Percentiles rank a stretch among this genome's conserved stretches.
Conservation (phyloP, 37 sponge, comb jelly and placozoan genomes). For the Haliclona indistincta region DNA sequence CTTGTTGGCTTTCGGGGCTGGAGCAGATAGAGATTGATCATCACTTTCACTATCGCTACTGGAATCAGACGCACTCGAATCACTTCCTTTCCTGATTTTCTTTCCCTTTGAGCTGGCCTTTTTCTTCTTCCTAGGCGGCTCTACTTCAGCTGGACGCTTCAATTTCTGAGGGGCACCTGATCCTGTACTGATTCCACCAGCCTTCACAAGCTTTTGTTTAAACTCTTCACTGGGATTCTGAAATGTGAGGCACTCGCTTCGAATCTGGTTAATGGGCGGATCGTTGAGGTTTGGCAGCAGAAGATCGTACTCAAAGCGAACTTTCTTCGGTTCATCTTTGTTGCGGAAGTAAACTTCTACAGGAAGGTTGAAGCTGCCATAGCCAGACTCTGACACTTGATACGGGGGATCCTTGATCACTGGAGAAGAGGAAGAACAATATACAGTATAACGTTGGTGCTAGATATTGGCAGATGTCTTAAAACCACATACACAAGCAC, state of each 20-base stretch:
- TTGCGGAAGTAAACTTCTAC: conserved; percentile 94
- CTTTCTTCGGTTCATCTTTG: conserved; percentile 90
- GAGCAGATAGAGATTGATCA: conserved; percentile 45
- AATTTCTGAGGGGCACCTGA: conserved; percentile 41
- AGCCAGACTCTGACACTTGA: conserved; percentile 95
- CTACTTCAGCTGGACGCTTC: conserved; percentile 43
- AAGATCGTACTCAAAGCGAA: conserved; percentile 93
- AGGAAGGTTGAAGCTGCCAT: conserved; percentile 91
- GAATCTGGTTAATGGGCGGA: conserved; percentile 88
- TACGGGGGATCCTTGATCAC: conserved; percentile 96
- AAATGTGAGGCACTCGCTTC: conserved; percentile 96
- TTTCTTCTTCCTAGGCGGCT: conserved; percentile 64
- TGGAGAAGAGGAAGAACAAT: conserved; percentile 29
- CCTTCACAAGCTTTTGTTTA: conserved; percentile 72
- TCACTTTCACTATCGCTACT: conserved; percentile 65
- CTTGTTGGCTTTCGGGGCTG: conserved; percentile 5
- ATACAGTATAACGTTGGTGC: too few relatives aligned
- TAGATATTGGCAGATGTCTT: too few relatives aligned
- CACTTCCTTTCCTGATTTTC: conserved; percentile 40
- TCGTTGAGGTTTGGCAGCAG: conserved; percentile 86
- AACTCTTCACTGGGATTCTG: conserved; percentile 96
- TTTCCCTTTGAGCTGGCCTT: conserved; percentile 25
- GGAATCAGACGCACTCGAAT: conserved; percentile 49
- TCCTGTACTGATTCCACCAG: conserved; percentile 70
- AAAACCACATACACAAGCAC: too few relatives aligned